Base-by-base conservation (phyloP, 2,113 vertebrate species). In the Neopipo cinnamomea region DNA sequence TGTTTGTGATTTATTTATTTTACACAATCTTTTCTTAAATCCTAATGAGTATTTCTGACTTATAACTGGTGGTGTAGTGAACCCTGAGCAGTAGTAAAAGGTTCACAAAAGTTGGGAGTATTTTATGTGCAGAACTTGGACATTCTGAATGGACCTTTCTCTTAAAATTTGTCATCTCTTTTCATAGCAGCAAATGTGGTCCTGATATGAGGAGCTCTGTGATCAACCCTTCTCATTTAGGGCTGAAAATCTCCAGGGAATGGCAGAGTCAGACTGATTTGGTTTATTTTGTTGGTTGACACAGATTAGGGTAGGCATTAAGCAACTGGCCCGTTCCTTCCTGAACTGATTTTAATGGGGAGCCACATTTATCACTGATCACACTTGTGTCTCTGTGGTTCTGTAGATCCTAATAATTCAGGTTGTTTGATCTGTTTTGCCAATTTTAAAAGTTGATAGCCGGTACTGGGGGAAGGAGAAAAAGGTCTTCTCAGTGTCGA, bases 401-500 rank as follows among this genome's bases (percentile, higher is more conserved):
- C 78, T 88, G 58, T 27, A 31, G 44, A 56, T 52, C 50, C 14
- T 59, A 16, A 35, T 15, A 24, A 35, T 16, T 59, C 22, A 35
- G 33, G 19, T 66, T 59, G 27, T 76, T 62, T 76, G 27, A 37
- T 56, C 41, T 66, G 24, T 33, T 23, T 67, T 33, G 55, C 55
- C 77, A 73, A 33, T 15, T 27, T 62, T 25, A 22, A 0, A 61
- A 31, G 8, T 20, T 37, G 11, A 8, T 70, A 9, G 16, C 17
- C 73, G 56, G 24, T 61, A 13, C 6, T 81, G 58, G 12, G 70
- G 66, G 28, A 33, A n/a, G 11, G 13, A 11, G 25, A 2, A 23
- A 33, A 76, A 55, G 9, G 8, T 27, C 47, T 12, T 71, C n/a
- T 61, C 11, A 0, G 23, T 46, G 44, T 47, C 0, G 0, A 9